phyloP scores from a whole-genome alignment of 2,113 vertebrate species.

The Pachycephala philippinensis region DNA sequence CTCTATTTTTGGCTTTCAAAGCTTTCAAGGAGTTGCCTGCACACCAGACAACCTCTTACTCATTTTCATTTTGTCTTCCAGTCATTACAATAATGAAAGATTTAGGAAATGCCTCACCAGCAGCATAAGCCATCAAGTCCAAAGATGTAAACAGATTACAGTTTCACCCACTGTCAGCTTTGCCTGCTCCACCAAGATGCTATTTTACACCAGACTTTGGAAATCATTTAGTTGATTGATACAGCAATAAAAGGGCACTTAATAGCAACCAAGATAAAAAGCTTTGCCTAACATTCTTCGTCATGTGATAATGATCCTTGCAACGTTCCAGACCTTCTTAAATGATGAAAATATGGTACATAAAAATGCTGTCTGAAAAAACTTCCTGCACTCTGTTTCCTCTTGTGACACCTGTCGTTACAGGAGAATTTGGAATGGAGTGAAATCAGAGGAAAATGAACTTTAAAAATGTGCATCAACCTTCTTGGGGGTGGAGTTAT shows the following conservation, averaged over 20 bases:
- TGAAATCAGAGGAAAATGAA: background rate
- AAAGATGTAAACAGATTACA: slow-evolving; percentile 57
- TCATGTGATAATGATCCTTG: slow-evolving; percentile 43
- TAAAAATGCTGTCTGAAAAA: slow-evolving; percentile 33
- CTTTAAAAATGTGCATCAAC: fast-evolving
- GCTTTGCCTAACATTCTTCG: slow-evolving; percentile 45
- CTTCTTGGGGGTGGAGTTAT: background rate
- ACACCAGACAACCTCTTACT: background rate
- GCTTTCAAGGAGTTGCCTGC: background rate
- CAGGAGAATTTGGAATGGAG: background rate
- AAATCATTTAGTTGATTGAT: slow-evolving; percentile 71
- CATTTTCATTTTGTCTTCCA: slow-evolving; percentile 31
- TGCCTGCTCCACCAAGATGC: slow-evolving; percentile 10
- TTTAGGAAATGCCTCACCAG: slow-evolving; percentile 26
- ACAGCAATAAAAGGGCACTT: slow-evolving; percentile 68
- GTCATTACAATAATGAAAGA: slow-evolving; percentile 24
- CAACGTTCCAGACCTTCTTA: slow-evolving; percentile 19
- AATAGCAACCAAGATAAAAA: slow-evolving; percentile 66
- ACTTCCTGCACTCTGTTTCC: background rate
- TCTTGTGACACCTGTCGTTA: background rate
- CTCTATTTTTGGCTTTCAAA: slow-evolving; percentile 3
- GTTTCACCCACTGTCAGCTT: slow-evolving; percentile 43
- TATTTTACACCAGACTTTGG: slow-evolving; percentile 59
- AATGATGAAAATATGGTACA: background rate
- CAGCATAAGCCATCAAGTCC: slow-evolving; percentile 15